These are phyloP conservation scores for Enteromius fasciolatus DNA, from an alignment of 2,797 vertebrate species.

Conservation along the genomic window DNA sequence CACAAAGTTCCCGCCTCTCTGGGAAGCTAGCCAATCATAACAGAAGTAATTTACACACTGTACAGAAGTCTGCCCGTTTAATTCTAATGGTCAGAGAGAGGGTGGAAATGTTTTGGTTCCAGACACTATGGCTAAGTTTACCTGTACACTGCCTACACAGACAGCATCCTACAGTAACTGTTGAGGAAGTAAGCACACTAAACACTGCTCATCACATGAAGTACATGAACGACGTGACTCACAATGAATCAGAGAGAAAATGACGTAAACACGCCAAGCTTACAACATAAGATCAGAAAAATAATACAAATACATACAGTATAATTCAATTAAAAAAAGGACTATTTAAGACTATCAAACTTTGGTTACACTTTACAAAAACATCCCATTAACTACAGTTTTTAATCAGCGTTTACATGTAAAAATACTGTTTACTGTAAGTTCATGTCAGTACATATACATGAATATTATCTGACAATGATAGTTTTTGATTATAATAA, in stretches of 20 bases:
- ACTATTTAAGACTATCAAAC: not conserved
- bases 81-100: not conserved
- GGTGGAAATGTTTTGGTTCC: not conserved
- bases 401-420: not conserved
- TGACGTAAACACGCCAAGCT: not conserved
- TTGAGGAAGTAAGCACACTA: not conserved
- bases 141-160: not conserved
- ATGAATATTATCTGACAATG: not conserved
- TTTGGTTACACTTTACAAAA: not conserved
- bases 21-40: not conserved
- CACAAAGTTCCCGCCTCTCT: too few relatives aligned
- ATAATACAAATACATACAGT: not conserved
- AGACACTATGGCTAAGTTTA: not conserved
- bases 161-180: not conserved
- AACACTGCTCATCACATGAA: not conserved
- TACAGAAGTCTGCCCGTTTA: not conserved
- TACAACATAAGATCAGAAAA: not conserved
- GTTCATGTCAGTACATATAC: not conserved
- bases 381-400: not conserved
- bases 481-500: too few relatives aligned
- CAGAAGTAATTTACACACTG: not conserved
- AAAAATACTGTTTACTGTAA: not conserved
- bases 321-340: not conserved
- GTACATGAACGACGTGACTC: not conserved
- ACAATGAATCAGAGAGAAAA: constrained; percentile 17